A percentile compares a stretch with the other conserved stretches of the same genome.
Conservation (phyloP, 2,888 invertebrate species). For the Allolobophora icterica region DNA sequence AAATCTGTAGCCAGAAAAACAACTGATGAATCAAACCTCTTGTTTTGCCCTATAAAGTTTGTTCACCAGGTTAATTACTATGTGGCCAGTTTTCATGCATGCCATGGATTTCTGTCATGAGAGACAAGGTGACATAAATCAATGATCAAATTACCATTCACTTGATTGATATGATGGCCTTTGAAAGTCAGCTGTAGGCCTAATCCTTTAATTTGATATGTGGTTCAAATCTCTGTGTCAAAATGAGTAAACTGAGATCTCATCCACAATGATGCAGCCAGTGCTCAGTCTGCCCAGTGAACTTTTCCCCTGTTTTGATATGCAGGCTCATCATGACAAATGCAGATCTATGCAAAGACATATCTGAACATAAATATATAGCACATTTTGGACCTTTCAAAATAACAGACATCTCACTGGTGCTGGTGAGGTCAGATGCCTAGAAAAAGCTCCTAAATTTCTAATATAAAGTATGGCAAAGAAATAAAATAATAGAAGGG, state of each 20-base stretch:
- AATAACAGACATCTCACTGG: not conserved
- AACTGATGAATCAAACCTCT: not conserved
- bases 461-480: not conserved
- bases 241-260: not conserved
- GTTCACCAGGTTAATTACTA: not conserved
- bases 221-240: not conserved
- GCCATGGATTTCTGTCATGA: conserved; percentile 26
- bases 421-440: not conserved
- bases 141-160: not conserved
- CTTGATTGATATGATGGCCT: not conserved
- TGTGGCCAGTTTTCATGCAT: conserved; percentile 25
- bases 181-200: not conserved
- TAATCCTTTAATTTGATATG: not conserved
- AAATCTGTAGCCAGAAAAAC: not conserved
- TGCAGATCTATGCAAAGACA: not conserved
- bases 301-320: not conserved
- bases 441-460: not conserved
- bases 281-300: not conserved
- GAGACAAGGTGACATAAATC: not conserved
- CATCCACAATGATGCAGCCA: not conserved
- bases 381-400: not conserved
- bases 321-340: not conserved
- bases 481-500: conserved; percentile 5
- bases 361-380: not conserved
- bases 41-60: not conserved